Conservation (phyloP, 2,797 vertebrate species). For the Melanotaenia parkinsoni region DNA sequence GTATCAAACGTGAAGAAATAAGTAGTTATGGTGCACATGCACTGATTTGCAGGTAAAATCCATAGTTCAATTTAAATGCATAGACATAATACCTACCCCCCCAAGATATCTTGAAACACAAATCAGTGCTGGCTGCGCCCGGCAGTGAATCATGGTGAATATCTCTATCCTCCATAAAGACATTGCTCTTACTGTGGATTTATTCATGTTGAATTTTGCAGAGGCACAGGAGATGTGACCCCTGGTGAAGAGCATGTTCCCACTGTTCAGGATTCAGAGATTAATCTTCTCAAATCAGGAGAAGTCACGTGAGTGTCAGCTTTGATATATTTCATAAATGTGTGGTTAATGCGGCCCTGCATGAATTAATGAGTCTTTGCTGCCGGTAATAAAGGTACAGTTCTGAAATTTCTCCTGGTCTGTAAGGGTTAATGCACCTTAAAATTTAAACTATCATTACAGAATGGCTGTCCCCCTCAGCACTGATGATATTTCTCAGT, state of each 20-base stretch:
- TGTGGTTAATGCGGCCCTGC: neutral
- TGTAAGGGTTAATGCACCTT: neutral
- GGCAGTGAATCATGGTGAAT: neutral
- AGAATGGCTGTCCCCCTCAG: constrained; percentile 87
- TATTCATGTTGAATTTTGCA: constrained; percentile 45
- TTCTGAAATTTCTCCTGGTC: neutral
- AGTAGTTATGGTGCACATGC: neutral
- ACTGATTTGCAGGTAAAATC: neutral
- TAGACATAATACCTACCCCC: neutral
- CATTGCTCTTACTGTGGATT: constrained; percentile 4
- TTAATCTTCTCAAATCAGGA: constrained; percentile 91
- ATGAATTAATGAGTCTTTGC: neutral
- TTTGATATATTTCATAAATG: neutral
- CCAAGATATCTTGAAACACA: neutral
- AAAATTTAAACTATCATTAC: constrained; percentile 10
- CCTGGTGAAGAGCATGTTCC: constrained; percentile 84
- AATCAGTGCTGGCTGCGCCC: neutral
- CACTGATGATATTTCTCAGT: constrained; percentile 87
- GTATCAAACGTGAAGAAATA: neutral
- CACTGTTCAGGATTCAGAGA: constrained; percentile 90
- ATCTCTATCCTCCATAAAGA: neutral
- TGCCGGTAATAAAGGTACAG: neutral
- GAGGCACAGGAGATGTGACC: constrained; percentile 77
- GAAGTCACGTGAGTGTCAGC: constrained; percentile 89
- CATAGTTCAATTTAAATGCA: constrained; percentile 1